phyloP scores from a whole-genome alignment of 1,140 invertebrate genomes.

The Calliopsis andreniformis region DNA sequence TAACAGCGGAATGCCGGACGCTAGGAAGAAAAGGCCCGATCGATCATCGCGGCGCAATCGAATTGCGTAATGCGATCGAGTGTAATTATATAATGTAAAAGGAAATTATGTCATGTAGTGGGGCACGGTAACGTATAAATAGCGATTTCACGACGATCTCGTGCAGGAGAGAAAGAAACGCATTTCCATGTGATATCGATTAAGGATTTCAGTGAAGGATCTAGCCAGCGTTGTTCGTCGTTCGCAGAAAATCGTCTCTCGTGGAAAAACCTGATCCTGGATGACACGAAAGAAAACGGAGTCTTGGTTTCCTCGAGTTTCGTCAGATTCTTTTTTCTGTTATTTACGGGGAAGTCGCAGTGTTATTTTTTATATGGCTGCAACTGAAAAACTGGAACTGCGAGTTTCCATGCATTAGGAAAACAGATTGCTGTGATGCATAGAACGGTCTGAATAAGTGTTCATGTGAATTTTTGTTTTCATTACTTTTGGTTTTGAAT shows the following conservation, averaged over 20 bases:
- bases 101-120: constrained; percentile 36
- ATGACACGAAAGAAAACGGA: too few relatives aligned
- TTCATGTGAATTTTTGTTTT: too few relatives aligned
- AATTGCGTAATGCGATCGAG: background rate
- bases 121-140: constrained; percentile 28
- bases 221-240: background rate
- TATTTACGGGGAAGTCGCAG: too few relatives aligned
- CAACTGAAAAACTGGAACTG: too few relatives aligned
- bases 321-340: too few relatives aligned
- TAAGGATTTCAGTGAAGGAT: background rate
- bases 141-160: background rate
- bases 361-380: too few relatives aligned
- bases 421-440: too few relatives aligned
- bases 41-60: background rate
- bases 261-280: background rate
- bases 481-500: too few relatives aligned
- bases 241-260: too few relatives aligned
- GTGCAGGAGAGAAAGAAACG: background rate
- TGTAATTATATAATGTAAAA: constrained; percentile 25
- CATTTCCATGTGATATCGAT: background rate
- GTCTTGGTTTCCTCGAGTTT: too few relatives aligned
- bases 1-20: background rate
- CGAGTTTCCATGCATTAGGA: too few relatives aligned
- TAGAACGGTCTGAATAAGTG: too few relatives aligned
- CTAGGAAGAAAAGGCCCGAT: background rate